Base-by-base conservation (phyloP, 2,797 vertebrate species). In the Channa striata region DNA sequence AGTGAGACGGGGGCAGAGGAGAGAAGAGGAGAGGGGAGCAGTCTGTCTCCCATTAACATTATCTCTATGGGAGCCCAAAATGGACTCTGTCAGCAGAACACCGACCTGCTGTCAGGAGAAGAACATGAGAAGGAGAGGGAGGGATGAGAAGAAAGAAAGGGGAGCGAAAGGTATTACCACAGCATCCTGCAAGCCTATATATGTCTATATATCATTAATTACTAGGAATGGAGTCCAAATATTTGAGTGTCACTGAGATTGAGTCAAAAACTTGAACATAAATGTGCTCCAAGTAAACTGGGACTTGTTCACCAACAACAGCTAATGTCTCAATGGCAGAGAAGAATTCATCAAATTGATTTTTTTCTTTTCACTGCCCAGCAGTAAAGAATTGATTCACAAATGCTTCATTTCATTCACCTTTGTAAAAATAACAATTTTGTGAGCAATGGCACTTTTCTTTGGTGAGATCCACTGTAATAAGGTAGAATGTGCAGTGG, bases 41-140 rank as follows among this genome's bases (percentile, higher is more conserved):
- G 69, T 77, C 87, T 89, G 86, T 85, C 82, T 89, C 59, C 66
- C 54, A 83, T 88, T 90, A 89, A 81, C 76, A 75, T 87, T 84
- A 85, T 82, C 85, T 88, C 88, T 53, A 80, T 78, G 68, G 83
- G 84, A 88, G 74, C 59, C 74, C 77, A 72, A 80, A 86, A 84
- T 63, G 59, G 50, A 69, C 82, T 66, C 63, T 78, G 89, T 89
- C 91, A 89, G 88, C 85, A 88, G 72, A 86, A 90, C 88, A 80
- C 44, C 56, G 56, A 63, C 76, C 83, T 84, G 78, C 86, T 78
- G 80, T 88, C 83, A 77, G 10, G 65, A 77, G 50, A 36, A 77
- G 81, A 85, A 84, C 44, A 46, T 47, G 75, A 77, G 76, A 82
- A 68, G 16, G 40, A 77, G 72, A 61, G 59, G 63, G 65, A 82